Evolutionary conservation across 2,797 vertebrate species (phyloP).

Genomic region (Xerus rutilus): DNA sequence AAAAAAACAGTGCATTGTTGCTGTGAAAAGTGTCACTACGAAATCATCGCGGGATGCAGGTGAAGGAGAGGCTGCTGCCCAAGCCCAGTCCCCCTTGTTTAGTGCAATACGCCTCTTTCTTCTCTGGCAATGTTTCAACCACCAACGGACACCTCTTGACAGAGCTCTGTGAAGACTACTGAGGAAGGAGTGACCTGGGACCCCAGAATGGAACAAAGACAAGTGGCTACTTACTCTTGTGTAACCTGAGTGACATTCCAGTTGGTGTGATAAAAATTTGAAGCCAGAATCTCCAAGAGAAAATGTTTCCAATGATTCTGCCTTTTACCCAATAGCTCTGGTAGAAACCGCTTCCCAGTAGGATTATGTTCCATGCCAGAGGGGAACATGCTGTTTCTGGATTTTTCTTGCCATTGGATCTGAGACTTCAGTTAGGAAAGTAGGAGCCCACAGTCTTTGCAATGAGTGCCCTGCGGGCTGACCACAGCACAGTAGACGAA

Average conservation of each 20-base stretch:
- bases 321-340: neutral
- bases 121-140: neutral
- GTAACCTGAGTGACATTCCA: neutral
- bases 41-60: neutral
- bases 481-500: neutral
- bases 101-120: rapidly evolving
- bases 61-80: no score
- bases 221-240: neutral
- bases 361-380: no score
- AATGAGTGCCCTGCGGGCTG: neutral
- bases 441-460: neutral
- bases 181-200: rapidly evolving
- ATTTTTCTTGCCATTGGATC: neutral
- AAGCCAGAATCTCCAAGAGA: neutral
- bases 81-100: no score
- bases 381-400: neutral
- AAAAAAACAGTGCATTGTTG: neutral
- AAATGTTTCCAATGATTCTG: neutral
- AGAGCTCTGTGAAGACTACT: no score
- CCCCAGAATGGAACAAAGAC: neutral
- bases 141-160: rapidly evolving
- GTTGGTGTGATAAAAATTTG: neutral
- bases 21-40: neutral
- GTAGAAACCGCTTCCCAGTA: neutral
- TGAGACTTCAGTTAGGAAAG: no score